Percentiles rank a stretch among this genome's conserved stretches.
phyloP scores from a whole-genome alignment of 2,888 invertebrate species.

The Neoitamus cyanurus region DNA sequence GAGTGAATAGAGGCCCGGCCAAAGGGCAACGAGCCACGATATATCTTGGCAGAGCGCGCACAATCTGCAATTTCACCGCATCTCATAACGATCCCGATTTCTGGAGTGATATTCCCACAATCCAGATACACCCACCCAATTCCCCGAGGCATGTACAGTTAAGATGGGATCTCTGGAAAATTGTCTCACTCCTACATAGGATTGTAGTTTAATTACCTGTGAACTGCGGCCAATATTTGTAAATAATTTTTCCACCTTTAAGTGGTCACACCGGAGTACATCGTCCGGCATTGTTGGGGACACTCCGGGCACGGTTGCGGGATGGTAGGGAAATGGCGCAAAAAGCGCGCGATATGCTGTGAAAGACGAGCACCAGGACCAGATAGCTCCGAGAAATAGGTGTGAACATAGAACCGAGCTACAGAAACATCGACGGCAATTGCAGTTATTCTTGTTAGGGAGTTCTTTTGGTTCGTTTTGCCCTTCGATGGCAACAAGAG shows the following conservation, averaged over 20 bases:
- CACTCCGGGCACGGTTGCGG: background rate
- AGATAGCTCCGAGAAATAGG: slow-evolving; percentile 45
- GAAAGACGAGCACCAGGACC: slow-evolving; percentile 11
- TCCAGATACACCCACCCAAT: slow-evolving; percentile 56
- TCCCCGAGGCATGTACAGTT: slow-evolving; percentile 47
- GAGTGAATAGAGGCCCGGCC: slow-evolving; percentile 3
- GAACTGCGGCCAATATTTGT: slow-evolving; percentile 44
- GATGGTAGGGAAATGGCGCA: background rate
- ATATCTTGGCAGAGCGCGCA: slow-evolving; percentile 8
- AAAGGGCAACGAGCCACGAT: slow-evolving; percentile 40
- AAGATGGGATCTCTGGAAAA: slow-evolving; percentile 44
- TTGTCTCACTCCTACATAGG: slow-evolving; percentile 48
- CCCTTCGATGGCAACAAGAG: slow-evolving; percentile 30
- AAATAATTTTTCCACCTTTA: slow-evolving; percentile 46
- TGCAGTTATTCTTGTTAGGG: slow-evolving; percentile 48
- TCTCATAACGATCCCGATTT: slow-evolving; percentile 44
- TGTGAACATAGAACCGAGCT: slow-evolving; percentile 50
- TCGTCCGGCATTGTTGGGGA: slow-evolving; percentile 43
- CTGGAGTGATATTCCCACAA: slow-evolving; percentile 53
- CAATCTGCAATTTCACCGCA: slow-evolving; percentile 27
- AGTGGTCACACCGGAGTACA: slow-evolving; percentile 31
- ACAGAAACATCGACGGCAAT: slow-evolving; percentile 49
- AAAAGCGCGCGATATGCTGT: background rate
- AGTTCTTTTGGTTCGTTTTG: slow-evolving; percentile 35
- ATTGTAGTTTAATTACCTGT: slow-evolving; percentile 46